phyloP scores from a whole-genome alignment of 2,797 vertebrate genomes.

The Betta splendens region DNA sequence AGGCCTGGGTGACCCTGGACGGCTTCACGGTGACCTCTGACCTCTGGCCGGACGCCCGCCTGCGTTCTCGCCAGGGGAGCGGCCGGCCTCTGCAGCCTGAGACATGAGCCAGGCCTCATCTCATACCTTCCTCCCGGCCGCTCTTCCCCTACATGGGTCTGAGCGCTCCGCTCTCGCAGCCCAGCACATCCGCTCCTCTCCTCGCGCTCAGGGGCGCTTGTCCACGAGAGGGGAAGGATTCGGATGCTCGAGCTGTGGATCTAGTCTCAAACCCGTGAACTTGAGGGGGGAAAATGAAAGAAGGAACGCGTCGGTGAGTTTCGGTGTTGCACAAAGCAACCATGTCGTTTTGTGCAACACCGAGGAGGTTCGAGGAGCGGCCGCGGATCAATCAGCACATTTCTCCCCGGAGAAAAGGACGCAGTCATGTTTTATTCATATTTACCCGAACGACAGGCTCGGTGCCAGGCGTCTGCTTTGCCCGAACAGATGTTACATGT shows the following conservation, averaged over 20 bases:
- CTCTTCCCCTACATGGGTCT: constrained; percentile 57
- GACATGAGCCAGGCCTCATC: constrained; percentile 56
- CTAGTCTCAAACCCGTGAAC: too few species aligned
- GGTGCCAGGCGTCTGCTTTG: constrained; percentile 21
- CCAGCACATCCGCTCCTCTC: too few species aligned
- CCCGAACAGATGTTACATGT: constrained; percentile 42
- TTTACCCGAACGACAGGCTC: constrained; percentile 20
- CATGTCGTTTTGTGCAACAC: too few species aligned
- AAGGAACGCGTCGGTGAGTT: too few species aligned
- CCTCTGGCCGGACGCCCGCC: constrained; percentile 52
- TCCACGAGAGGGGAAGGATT: too few species aligned
- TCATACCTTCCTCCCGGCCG: constrained; percentile 40
- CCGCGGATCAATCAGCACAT: too few species aligned
- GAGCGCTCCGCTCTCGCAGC: constrained; percentile 29
- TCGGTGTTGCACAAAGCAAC: neutral
- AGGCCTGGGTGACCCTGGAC: too few species aligned
- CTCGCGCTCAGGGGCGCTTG: too few species aligned
- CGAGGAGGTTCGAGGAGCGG: too few species aligned
- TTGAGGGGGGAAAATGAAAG: too few species aligned
- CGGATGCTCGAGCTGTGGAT: too few species aligned
- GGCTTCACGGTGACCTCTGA: constrained; percentile 6
- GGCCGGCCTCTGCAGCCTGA: constrained; percentile 40
- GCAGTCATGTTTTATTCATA: constrained; percentile 51
- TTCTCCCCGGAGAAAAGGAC: constrained; percentile 27
- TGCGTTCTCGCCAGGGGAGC: constrained; percentile 27